Evolutionary conservation across 2,888 invertebrate genomes (phyloP), one percentile per base, ranked within the genome.

Genomic region (Drosophila paranaensis): DNA sequence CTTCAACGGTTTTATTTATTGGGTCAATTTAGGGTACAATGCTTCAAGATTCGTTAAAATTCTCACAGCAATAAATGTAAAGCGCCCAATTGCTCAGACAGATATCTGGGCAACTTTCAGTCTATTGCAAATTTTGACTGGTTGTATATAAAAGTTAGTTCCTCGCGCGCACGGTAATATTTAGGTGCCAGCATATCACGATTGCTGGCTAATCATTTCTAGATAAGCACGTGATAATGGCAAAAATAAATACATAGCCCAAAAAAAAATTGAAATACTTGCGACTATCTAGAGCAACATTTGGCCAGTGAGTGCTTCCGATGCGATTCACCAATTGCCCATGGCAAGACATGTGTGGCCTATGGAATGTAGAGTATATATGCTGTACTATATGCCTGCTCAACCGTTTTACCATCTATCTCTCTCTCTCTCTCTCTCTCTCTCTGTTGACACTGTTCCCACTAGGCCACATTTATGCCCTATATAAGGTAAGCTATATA

Each of bases 211-310:
- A 74, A 77, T 77, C 74, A 74, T 53, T 67, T 43, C 27, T 39
- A 77, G 83, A 84, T 84, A 84, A 84, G 84, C 87, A 30, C 30
- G 20, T 65, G 81, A 79, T 85, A 82, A 71, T 68, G 62, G 74
- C 53, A 53, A 67, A 80, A 43, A 56, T 33, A 43, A 56, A 43
- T 40, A 62, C 64, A 70, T 62, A 55, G 60, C 66, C 48, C 4
- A 2, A 27, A 48, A 48, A 30, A 48, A 20, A 51, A 3, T 4
- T 6, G 25, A 56, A 62, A 67, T 64, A 73, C 53, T 55, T 72
- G 51, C 46, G 67, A 57, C 65, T 76, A 57, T 67, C 77, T 58
- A 25, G 46, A 69, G 48, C 39, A 43, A 51, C 13, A 37, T 51
- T 65, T 25, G 48, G 42, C 20, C 55, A 39, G 51, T 10, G 16